Percentiles rank a stretch among this genome's conserved stretches.
Conservation (phyloP, 92 coral and sea anemone genomes). For the Porites lobata region DNA sequence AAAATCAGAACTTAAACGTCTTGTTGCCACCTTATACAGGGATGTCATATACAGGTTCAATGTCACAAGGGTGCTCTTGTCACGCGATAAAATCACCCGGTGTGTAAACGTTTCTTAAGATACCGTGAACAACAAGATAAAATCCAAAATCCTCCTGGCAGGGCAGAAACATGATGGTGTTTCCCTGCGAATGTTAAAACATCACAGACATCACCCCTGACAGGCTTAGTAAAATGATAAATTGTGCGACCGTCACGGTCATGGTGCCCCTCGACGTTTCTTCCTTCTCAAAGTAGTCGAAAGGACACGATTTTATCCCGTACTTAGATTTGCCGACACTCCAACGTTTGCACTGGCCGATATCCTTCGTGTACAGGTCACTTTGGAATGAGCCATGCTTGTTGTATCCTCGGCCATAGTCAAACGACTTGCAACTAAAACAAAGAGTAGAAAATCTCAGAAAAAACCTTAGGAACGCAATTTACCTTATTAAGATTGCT, state of each 20-base stretch:
- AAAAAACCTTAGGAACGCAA: not conserved
- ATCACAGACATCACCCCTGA: not conserved
- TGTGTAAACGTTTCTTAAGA: no score
- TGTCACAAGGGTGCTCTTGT: no score
- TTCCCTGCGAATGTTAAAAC: no score
- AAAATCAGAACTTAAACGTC: no score
- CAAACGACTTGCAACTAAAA: not conserved
- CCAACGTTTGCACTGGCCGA: not conserved
- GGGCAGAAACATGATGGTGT: no score
- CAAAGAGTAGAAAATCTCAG: not conserved
- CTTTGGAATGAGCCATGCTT: not conserved
- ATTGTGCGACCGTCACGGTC: not conserved
- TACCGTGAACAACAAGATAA: no score
- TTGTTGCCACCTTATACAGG: no score
- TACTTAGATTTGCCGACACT: not conserved
- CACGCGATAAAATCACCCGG: no score
- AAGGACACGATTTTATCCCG: not conserved
- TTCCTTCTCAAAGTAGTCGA: slow-evolving; percentile 6
- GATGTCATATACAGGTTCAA: no score
- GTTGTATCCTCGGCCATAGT: not conserved
- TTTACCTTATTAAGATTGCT: no score
- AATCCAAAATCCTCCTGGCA: no score
- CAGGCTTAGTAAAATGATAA: not conserved
- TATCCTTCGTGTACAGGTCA: not conserved
- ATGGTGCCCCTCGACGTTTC: not conserved